Evolutionary conservation across 2,797 vertebrate genomes (phyloP).

Genomic region (Zalophus californianus): DNA sequence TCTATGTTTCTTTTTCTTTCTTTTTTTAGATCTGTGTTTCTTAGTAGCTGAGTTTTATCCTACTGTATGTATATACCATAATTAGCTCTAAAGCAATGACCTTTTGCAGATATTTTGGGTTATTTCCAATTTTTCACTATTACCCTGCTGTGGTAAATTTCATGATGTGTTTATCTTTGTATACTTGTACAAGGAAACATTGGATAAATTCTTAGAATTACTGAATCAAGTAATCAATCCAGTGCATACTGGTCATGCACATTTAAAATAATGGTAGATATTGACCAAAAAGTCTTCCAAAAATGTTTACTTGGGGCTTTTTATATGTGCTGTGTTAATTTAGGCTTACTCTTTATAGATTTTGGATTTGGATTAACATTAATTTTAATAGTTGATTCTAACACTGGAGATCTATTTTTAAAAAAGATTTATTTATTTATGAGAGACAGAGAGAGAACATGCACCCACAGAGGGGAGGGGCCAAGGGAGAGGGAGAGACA

Average conservation of each 20-base stretch:
- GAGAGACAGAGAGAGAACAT: background rate
- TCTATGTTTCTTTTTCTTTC: background rate
- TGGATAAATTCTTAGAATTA: constrained; percentile 39
- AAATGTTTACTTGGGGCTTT: background rate
- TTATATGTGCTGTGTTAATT: background rate
- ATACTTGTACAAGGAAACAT: background rate
- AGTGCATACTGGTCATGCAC: background rate
- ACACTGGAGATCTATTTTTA: background rate
- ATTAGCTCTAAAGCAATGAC: background rate
- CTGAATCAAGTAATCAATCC: background rate
- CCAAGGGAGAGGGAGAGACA: background rate
- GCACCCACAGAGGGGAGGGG: background rate
- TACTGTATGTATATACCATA: background rate
- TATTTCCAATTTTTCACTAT: constrained; percentile 9
- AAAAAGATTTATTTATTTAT: background rate
- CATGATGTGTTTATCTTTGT: constrained; percentile 28
- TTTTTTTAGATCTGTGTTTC: background rate
- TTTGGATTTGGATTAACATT: background rate
- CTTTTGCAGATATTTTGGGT: constrained; percentile 29
- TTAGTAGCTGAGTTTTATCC: constrained; percentile 10
- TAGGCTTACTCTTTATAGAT: background rate
- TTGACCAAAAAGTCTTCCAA: background rate
- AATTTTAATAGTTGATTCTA: constrained; percentile 7
- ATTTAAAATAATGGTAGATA: constrained; percentile 3
- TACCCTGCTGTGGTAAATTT: background rate